Evolutionary conservation across 2,888 invertebrate genomes (phyloP).

Genomic region (Muscina levida): DNA sequence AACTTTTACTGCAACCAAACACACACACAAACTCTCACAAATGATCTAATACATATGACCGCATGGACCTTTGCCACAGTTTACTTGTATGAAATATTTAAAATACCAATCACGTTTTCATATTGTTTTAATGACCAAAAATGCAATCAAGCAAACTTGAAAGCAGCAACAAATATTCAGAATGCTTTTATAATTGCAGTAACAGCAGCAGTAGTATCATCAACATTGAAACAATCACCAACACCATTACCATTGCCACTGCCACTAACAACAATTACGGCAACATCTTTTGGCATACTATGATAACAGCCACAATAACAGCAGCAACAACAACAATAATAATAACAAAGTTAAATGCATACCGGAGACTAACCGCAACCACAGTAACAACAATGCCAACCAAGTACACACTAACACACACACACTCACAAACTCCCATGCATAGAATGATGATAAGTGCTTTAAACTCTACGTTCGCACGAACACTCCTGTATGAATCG

Average conservation of each 20-base stretch:
- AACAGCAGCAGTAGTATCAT: slow-evolving; percentile 34
- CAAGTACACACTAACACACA: slow-evolving; percentile 26
- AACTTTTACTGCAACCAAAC: slow-evolving; percentile 70
- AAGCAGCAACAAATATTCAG: slow-evolving; percentile 22
- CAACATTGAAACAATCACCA: slow-evolving; percentile 19
- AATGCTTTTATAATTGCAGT: slow-evolving; percentile 28
- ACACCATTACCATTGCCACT: slow-evolving; percentile 33
- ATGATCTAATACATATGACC: too few species aligned
- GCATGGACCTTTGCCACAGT: too few species aligned
- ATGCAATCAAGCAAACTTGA: slow-evolving; percentile 64
- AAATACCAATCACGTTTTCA: slow-evolving; percentile 65
- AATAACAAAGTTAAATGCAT: slow-evolving; percentile 57
- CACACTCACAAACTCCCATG: slow-evolving; percentile 13
- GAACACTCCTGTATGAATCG: too few species aligned
- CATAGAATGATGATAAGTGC: background rate
- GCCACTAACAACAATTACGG: slow-evolving; percentile 13
- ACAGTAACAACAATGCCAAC: slow-evolving; percentile 42
- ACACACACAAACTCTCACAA: slow-evolving; percentile 32
- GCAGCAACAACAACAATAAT: slow-evolving; percentile 48
- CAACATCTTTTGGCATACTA: slow-evolving; percentile 14
- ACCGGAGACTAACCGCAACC: slow-evolving; percentile 55
- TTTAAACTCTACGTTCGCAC: too few species aligned
- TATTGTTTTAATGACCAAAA: slow-evolving; percentile 65
- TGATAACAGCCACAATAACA: slow-evolving; percentile 43
- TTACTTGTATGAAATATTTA: slow-evolving; percentile 36